phyloP scores from a whole-genome alignment of 2,797 vertebrate species.

The Acomys russatus region DNA sequence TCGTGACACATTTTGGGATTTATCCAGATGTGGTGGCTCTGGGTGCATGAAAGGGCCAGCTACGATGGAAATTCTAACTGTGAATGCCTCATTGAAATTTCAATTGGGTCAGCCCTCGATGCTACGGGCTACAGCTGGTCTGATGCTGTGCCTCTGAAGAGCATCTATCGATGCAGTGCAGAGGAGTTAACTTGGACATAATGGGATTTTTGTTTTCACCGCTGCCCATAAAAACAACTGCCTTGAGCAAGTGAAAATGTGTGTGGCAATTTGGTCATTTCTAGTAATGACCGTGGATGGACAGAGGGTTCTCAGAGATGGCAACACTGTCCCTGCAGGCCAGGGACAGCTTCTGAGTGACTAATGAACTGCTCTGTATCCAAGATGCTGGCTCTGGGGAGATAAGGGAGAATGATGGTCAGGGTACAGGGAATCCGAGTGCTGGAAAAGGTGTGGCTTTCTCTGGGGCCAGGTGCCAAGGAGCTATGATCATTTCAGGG shows the following conservation, averaged over 20 bases:
- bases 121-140: slow-evolving; percentile 61
- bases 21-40: background rate
- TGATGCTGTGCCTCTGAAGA: slow-evolving; percentile 47
- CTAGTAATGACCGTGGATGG: slow-evolving; percentile 79
- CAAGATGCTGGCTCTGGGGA: background rate
- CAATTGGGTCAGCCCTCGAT: background rate
- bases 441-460: background rate
- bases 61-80: background rate
- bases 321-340: slow-evolving; percentile 70
- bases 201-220: slow-evolving; percentile 81
- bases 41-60: background rate
- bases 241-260: slow-evolving; percentile 82
- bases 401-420: background rate
- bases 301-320: slow-evolving; percentile 77
- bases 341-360: slow-evolving; percentile 10
- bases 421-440: background rate
- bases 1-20: background rate
- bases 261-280: slow-evolving; percentile 76
- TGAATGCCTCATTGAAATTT: rapidly evolving
- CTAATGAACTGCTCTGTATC: background rate
- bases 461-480: background rate
- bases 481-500: slow-evolving; percentile 30
- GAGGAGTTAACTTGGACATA: slow-evolving; percentile 81
- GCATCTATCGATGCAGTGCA: background rate
- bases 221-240: slow-evolving; percentile 82